These are phyloP conservation scores for Drosophila subquinaria DNA, from an alignment of 2,888 invertebrate genomes.

Conservation along the genomic window DNA sequence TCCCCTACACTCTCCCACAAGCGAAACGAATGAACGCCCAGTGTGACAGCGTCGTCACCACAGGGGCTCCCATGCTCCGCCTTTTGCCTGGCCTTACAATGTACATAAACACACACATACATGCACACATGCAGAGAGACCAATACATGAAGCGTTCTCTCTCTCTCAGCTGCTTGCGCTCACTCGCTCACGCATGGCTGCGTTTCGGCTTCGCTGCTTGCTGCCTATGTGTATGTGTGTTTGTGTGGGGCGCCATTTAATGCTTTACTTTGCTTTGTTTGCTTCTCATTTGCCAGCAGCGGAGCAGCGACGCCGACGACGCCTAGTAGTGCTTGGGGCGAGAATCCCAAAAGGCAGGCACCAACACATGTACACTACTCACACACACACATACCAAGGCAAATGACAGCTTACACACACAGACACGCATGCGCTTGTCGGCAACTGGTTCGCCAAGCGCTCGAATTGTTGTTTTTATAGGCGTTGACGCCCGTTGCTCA, in stretches of 20 bases:
- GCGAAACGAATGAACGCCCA: slow-evolving; percentile 56
- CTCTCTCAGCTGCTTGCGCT: slow-evolving; percentile 54
- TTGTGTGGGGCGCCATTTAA: slow-evolving; percentile 83
- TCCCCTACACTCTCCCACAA: slow-evolving; percentile 36
- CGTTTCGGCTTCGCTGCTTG: slow-evolving; percentile 9
- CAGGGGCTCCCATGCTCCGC: slow-evolving; percentile 82
- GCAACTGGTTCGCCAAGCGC: slow-evolving; percentile 70
- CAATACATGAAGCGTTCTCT: slow-evolving; percentile 36
- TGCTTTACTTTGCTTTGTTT: slow-evolving; percentile 58
- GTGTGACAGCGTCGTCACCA: slow-evolving; percentile 48
- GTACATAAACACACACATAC: slow-evolving; percentile 40
- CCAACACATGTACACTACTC: slow-evolving; percentile 43
- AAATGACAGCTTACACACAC: slow-evolving; percentile 37
- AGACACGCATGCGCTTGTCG: slow-evolving; percentile 58
- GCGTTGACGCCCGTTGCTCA: slow-evolving; percentile 62
- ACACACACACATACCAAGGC: slow-evolving; percentile 13
- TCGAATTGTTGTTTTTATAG: slow-evolving; percentile 53
- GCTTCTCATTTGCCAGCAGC: slow-evolving; percentile 67
- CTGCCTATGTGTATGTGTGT: slow-evolving; percentile 21
- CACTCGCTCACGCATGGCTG: slow-evolving; percentile 51
- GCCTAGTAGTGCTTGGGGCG: slow-evolving; percentile 49
- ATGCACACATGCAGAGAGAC: slow-evolving; percentile 2
- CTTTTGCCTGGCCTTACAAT: slow-evolving; percentile 60
- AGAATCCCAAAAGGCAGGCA: slow-evolving; percentile 71
- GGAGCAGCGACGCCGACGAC: slow-evolving; percentile 48